Conservation (phyloP, 2,113 vertebrate genomes). For the Penelope pileata region DNA sequence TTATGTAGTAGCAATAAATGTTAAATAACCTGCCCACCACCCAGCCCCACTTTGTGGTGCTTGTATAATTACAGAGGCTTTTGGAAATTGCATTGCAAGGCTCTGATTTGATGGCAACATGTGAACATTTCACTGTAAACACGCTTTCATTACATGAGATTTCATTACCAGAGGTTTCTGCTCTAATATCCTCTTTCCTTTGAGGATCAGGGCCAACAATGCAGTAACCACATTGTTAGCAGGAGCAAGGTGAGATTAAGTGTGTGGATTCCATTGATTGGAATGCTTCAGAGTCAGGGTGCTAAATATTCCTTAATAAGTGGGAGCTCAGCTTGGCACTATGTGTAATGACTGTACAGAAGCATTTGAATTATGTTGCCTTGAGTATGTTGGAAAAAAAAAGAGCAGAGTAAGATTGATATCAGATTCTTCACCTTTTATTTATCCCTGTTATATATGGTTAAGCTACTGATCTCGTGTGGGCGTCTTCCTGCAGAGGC, state of each 20-base stretch:
- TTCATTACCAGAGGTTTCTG: slow-evolving; percentile 64
- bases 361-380: slow-evolving; percentile 62
- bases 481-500: neutral
- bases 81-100: slow-evolving; percentile 5
- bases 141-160: slow-evolving; percentile 29
- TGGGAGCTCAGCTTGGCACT: slow-evolving; percentile 26
- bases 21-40: slow-evolving; percentile 16
- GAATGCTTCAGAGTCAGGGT: slow-evolving; percentile 19
- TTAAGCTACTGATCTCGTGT: slow-evolving; percentile 14
- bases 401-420: slow-evolving; percentile 51
- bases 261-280: slow-evolving; percentile 24
- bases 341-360: slow-evolving; percentile 31
- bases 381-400: neutral
- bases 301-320: slow-evolving; percentile 60
- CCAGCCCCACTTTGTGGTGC: neutral
- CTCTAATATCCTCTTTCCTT: slow-evolving; percentile 61
- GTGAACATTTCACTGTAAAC: slow-evolving; percentile 17
- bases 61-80: slow-evolving; percentile 44
- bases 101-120: slow-evolving; percentile 40
- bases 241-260: slow-evolving; percentile 49
- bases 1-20: slow-evolving; percentile 7
- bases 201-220: slow-evolving; percentile 33
- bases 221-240: slow-evolving; percentile 51
- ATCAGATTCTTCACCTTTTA: slow-evolving; percentile 43
- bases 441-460: slow-evolving; percentile 36